Conservation (phyloP, 2,797 vertebrate species). For the Monodelphis domestica region DNA sequence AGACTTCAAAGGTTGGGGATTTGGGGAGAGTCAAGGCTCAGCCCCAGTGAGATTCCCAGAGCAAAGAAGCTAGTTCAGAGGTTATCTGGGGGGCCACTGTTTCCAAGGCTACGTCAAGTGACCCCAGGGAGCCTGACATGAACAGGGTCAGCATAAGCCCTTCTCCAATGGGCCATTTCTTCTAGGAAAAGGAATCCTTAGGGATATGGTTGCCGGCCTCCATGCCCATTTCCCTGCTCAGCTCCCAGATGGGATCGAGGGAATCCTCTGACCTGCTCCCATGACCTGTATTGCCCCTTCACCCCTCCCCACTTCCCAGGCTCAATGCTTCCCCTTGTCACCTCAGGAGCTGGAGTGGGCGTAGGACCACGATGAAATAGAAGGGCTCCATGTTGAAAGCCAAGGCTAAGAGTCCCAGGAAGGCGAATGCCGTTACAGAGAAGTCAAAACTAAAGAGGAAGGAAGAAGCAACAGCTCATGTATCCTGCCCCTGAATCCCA, state of each 20-base stretch:
- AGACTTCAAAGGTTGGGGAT: not conserved
- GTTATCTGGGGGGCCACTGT: not conserved
- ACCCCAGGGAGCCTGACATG: not conserved
- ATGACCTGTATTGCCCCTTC: too few species aligned
- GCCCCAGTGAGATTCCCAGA: not conserved
- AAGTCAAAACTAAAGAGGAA: conserved; percentile 93
- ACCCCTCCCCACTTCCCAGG: not conserved
- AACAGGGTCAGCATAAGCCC: not conserved
- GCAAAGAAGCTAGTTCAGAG: not conserved
- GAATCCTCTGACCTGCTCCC: not conserved
- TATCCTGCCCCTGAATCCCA: accelerated
- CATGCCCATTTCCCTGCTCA: not conserved
- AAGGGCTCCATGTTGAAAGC: conserved; percentile 97
- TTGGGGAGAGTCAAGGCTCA: not conserved
- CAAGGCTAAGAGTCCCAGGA: conserved; percentile 94
- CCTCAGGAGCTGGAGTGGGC: conserved; percentile 96
- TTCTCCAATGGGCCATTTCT: not conserved
- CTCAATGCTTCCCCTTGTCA: conserved; percentile 69
- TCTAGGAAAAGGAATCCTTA: not conserved
- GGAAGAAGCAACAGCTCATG: accelerated
- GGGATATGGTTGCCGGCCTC: accelerated
- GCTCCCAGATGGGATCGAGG: not conserved
- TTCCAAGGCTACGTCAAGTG: accelerated
- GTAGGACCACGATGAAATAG: conserved; percentile 97
- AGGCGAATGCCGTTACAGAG: conserved; percentile 94